Evolutionary conservation across 2,888 invertebrate species (phyloP).

Genomic region (Chironomus tentans): DNA sequence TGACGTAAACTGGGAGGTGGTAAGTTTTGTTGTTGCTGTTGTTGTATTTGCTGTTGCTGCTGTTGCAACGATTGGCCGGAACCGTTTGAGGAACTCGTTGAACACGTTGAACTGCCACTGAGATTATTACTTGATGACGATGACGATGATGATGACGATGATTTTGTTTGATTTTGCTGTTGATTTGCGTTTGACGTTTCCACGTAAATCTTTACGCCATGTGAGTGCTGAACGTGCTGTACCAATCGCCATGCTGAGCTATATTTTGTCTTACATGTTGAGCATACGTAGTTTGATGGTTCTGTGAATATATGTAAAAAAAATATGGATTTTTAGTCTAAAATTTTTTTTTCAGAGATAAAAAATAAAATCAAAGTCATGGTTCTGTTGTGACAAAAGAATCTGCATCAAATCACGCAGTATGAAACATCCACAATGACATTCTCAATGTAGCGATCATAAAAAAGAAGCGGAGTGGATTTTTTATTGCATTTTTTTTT

Average conservation of each 20-base stretch:
- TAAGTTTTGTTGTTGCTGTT: conserved; percentile 47
- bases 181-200: conserved; percentile 45
- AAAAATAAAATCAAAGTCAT: not conserved
- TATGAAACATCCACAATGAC: not conserved
- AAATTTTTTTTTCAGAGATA: not conserved
- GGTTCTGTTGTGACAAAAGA: not conserved
- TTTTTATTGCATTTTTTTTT: too few species aligned
- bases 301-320: conserved; percentile 59
- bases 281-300: conserved; percentile 89
- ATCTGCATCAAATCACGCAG: not conserved
- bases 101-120: conserved; percentile 31
- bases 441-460: not conserved
- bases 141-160: conserved; percentile 27
- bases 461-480: not conserved
- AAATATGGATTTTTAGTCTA: conserved; percentile 5
- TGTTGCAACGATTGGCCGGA: conserved; percentile 39
- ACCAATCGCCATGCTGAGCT: conserved; percentile 92
- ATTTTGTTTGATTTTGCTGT: conserved; percentile 31
- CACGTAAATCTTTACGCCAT: conserved; percentile 88
- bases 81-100: conserved; percentile 30
- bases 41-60: conserved; percentile 44
- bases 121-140: conserved; percentile 31
- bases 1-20: conserved; percentile 57
- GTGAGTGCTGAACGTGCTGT: conserved; percentile 89
- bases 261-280: conserved; percentile 83